Evolutionary conservation across 2,888 invertebrate species (phyloP), one percentile per base, ranked within the genome.

Genomic region (Drosophila melanosoma): DNA sequence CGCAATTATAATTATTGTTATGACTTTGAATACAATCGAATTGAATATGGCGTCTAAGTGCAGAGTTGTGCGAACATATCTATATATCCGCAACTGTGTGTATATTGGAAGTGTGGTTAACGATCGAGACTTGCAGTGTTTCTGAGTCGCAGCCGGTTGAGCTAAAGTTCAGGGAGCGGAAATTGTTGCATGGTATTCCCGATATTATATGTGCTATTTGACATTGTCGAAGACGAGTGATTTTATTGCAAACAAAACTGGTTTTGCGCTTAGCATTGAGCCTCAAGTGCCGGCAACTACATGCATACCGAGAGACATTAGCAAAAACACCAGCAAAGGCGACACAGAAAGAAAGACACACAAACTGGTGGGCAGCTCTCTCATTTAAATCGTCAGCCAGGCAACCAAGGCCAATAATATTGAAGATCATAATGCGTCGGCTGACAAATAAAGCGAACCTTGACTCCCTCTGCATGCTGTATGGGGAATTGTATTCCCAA

Each of bases 221-320:
- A 42, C 71, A 66, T 70, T 58, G 69, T 54, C 64, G 69, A 71
- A 67, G 74, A 54, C 35, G 54, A 60, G 67, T 70, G 69, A 71
- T 66, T 54, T 63, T 29, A 66, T 29, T 48, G 17, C 77, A 85
- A 15, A 23, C 15, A 45, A 45, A 45, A 87, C 83, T 85, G 83
- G 88, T 87, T 84, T 82, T 45, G 40, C 35, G 67, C 52, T 87
- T 87, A 85, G 60, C 83, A 83, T 83, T 83, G 83, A 85, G 72
- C 38, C 36, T 71, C 69, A 66, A 81, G 71, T 71, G 78, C 74
- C 76, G 71, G 69, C 58, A 71, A 71, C 64, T 76, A 80, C 69
- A 80, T 49, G 48, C 40, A 42, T 52, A 40, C 48, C 51, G 52
- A 48, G 40, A 53, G 40, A 53, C 35, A 64, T 62, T 64, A 66